phyloP scores from a whole-genome alignment of 2,888 invertebrate genomes.

The Noctua janthina region DNA sequence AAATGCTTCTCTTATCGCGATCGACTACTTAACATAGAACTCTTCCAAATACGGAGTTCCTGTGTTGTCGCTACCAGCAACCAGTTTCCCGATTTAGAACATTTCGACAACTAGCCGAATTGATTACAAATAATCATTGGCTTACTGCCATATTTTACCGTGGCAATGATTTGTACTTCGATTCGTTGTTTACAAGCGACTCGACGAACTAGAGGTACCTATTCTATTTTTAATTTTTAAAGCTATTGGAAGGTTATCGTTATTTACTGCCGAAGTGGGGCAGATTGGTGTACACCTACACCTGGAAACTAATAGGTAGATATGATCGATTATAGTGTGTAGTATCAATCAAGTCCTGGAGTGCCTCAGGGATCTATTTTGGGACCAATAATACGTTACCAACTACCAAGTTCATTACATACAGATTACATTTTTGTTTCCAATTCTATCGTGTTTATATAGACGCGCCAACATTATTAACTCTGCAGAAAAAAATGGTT shows the following conservation, averaged over 20 bases:
- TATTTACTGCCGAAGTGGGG: background rate
- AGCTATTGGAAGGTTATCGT: background rate
- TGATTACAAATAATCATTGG: slow-evolving; percentile 39
- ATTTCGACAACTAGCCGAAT: slow-evolving; percentile 29
- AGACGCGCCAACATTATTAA: too few species aligned
- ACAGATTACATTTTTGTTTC: background rate
- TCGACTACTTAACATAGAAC: background rate
- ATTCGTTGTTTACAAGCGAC: slow-evolving; percentile 3
- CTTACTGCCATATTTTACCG: slow-evolving; percentile 23
- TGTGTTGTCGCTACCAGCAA: background rate
- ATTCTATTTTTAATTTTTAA: background rate
- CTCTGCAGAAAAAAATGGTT: too few species aligned
- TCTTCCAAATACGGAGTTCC: slow-evolving; percentile 4
- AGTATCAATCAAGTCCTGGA: background rate
- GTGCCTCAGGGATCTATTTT: background rate
- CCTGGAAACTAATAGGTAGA: background rate
- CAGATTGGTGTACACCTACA: background rate
- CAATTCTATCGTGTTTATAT: background rate
- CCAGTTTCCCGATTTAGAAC: slow-evolving; percentile 22
- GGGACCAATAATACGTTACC: background rate
- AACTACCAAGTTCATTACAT: background rate
- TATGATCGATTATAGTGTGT: background rate
- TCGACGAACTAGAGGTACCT: background rate
- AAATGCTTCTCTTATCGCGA: background rate
- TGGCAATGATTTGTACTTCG: slow-evolving; percentile 27